These are phyloP conservation scores for Larimichthys crocea DNA, from an alignment of 2,113 vertebrate species.

Conservation along the genomic window DNA sequence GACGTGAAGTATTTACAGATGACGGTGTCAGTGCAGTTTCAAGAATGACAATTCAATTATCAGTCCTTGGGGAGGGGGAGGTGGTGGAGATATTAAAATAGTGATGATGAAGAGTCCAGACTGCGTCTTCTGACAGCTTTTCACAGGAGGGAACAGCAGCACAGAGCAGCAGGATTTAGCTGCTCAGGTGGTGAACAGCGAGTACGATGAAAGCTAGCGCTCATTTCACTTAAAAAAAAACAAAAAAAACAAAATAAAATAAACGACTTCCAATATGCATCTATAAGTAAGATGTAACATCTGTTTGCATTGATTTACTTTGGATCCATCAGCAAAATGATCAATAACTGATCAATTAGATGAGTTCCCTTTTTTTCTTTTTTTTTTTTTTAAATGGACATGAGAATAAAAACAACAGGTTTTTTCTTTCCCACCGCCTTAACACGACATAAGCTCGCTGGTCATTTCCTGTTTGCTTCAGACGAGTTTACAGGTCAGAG, in stretches of 20 bases:
- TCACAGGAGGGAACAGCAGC: conserved; percentile 64
- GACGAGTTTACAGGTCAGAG: conserved; percentile 81
- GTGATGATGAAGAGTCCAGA: conserved; percentile 23
- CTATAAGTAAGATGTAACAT: conserved; percentile 31
- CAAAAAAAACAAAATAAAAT: not conserved
- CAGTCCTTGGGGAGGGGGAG: conserved; percentile 25
- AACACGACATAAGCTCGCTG: conserved; percentile 23
- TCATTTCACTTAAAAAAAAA: conserved; percentile 29
- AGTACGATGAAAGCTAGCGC: conserved; percentile 55
- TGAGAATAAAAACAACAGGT: conserved; percentile 49
- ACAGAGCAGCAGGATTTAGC: conserved; percentile 36
- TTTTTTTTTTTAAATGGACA: conserved; percentile 27
- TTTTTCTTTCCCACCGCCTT: conserved; percentile 6
- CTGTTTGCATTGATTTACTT: conserved; percentile 68
- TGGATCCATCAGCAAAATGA: conserved; percentile 63
- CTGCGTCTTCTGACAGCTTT: conserved; percentile 35
- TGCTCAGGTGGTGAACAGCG: conserved; percentile 50
- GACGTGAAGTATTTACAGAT: conserved; percentile 70
- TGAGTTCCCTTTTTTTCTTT: conserved; percentile 1
- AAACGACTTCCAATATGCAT: conserved; percentile 31
- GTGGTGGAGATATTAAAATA: conserved; percentile 36
- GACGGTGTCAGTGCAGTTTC: conserved; percentile 55
- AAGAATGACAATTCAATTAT: conserved; percentile 34
- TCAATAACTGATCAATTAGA: conserved; percentile 37
- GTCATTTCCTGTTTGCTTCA: conserved; percentile 44